Evolutionary conservation across 2,113 vertebrate genomes (phyloP).

Genomic region (Ellobius talpinus): DNA sequence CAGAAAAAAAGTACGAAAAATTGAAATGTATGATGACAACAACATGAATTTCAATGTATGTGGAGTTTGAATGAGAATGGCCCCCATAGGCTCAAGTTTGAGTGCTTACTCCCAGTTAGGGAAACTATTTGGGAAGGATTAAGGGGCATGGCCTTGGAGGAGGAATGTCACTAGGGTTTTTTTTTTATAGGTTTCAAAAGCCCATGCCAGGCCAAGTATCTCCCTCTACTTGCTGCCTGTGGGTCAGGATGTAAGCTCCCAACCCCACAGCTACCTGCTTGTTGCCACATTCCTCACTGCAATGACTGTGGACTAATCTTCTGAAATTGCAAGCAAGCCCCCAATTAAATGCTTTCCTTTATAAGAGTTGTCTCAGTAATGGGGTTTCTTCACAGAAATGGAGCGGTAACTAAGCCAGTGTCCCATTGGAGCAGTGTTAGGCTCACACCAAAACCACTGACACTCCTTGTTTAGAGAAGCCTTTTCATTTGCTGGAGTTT

Average conservation of each 20-base stretch:
- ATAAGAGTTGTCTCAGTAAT: background rate
- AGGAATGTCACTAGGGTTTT: background rate
- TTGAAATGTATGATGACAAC: background rate
- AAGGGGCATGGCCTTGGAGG: background rate
- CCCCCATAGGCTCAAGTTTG: background rate
- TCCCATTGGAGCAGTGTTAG: background rate
- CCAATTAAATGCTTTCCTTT: background rate
- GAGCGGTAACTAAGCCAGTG: background rate
- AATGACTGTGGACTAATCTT: background rate
- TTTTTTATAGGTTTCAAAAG: background rate
- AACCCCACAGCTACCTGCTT: background rate
- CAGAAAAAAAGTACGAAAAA: background rate
- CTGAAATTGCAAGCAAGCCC: background rate
- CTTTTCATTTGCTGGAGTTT: background rate
- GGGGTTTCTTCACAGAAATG: background rate
- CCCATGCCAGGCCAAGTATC: background rate
- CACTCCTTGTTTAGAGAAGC: background rate
- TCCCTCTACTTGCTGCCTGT: background rate
- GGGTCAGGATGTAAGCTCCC: background rate
- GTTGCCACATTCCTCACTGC: background rate
- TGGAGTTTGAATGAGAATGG: background rate
- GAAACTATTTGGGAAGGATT: background rate
- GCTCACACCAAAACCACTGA: background rate
- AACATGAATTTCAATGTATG: background rate
- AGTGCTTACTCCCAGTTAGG: background rate